A percentile compares a stretch with the other conserved stretches of the same genome.
phyloP scores from a whole-genome alignment of 1,140 invertebrate genomes.

The Macrocentrus cingulum region DNA sequence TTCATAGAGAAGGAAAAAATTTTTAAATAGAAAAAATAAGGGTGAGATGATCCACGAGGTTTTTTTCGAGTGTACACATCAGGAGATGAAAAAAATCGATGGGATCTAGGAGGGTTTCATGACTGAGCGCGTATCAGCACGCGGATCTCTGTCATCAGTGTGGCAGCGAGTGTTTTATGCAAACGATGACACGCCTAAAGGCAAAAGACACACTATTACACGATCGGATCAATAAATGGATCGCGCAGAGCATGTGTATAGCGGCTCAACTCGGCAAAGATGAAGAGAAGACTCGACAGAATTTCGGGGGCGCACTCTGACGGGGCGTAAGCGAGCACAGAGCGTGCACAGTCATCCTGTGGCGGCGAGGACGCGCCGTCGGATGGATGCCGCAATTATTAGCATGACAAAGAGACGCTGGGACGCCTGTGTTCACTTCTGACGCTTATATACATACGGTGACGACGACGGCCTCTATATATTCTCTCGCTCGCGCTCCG shows the following conservation, averaged over 20 bases:
- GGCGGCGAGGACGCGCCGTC: constrained; percentile 27
- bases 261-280: constrained; percentile 7
- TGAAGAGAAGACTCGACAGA: constrained; percentile 10
- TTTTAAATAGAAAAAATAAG: too few relatives aligned
- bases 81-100: too few relatives aligned
- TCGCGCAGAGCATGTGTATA: background rate
- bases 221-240: background rate
- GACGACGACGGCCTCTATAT: constrained; percentile 29
- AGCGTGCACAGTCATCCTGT: constrained; percentile 32
- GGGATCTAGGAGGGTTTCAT: too few relatives aligned
- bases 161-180: too few relatives aligned
- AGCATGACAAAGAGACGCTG: constrained; percentile 57
- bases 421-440: constrained; percentile 46
- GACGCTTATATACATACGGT: constrained; percentile 41
- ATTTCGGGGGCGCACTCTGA: constrained; percentile 17
- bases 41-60: too few relatives aligned
- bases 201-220: background rate
- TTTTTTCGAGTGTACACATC: too few relatives aligned
- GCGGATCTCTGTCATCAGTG: too few relatives aligned
- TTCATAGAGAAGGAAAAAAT: too few relatives aligned
- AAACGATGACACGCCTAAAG: too few relatives aligned
- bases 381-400: constrained; percentile 52
- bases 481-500: constrained; percentile 4
- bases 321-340: constrained; percentile 19
- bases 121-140: too few relatives aligned